Base-by-base conservation (phyloP, 2,113 vertebrate species). In the Oreocharis arfaki region DNA sequence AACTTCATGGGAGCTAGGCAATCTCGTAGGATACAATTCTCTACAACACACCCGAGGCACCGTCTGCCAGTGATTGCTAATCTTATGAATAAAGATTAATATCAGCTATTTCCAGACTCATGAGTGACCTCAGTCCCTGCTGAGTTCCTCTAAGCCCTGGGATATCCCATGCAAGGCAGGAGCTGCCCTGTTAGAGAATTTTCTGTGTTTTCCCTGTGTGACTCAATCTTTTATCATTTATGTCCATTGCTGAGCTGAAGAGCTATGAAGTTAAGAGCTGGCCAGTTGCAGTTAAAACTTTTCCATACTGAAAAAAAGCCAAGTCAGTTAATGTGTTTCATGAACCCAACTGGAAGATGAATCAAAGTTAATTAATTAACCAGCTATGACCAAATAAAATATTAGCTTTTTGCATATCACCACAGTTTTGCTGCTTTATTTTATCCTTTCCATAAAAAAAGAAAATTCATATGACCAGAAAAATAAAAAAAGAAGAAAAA, bases 401-500 rank as follows among this genome's bases (percentile, higher is more conserved):
- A 61, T 19, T 70, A 50, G 6, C 11, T 56, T 92, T 82, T 64
- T 41, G 46, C 4, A 32, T 67, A 71, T 41, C 19, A 30, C n/a
- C 33, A 41, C 23, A n/a, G 8, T 83, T 94, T 69, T 93, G 13
- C 59, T 79, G 27, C 17, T 93, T 90, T 37, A n/a, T 89, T 95
- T 65, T 57, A 64, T 68, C 49, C 28, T 79, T 89, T 88, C 41
- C 56, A 68, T 55, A 87, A 92, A 78, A 22, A 90, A 42, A 67
- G 11, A 13, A 11, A 76, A 81, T 52, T n/a, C 10, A 44, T 53
- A 61, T 63, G 7, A 86, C 13, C 26, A 86, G 37, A 1, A 33
- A 20, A 33, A 46, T n/a, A 67, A 6, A 39, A 5, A 30, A 4
- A 33, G 20, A 6, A 1, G 14, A 37, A 41, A 23, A 26, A 19